phyloP scores from a whole-genome alignment of 2,888 invertebrate species.

The Athrips mouffetella region DNA sequence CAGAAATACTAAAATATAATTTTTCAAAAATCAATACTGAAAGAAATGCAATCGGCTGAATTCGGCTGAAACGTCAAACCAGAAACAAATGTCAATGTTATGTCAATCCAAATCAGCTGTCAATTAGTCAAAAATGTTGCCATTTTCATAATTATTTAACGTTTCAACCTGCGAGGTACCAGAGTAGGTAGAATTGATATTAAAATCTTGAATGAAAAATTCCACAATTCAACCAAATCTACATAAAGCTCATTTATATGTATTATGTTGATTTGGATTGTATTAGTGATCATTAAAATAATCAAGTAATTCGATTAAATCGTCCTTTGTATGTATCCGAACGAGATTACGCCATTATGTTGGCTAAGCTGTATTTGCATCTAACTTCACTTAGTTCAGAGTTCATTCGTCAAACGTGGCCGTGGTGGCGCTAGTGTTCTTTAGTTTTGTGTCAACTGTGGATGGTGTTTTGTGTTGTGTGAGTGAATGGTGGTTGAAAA shows the following conservation, averaged over 20 bases:
- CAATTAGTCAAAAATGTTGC: neutral
- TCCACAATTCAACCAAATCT: no score
- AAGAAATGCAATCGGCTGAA: neutral
- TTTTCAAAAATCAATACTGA: no score
- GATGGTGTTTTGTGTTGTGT: slow-evolving; percentile 69
- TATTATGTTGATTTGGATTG: no score
- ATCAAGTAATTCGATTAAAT: no score
- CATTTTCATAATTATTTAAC: neutral
- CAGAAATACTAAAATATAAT: neutral
- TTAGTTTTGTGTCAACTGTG: slow-evolving; percentile 38
- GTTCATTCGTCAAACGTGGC: slow-evolving; percentile 33
- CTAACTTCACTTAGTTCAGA: slow-evolving; percentile 6
- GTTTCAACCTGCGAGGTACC: no score
- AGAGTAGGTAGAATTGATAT: no score
- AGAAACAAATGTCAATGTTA: neutral
- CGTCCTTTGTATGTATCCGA: neutral
- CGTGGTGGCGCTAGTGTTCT: slow-evolving; percentile 50
- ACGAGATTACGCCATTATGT: neutral
- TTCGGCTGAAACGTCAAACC: neutral
- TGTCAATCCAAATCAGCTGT: neutral
- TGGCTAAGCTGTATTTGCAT: slow-evolving; percentile 1
- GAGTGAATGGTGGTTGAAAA: slow-evolving; percentile 60
- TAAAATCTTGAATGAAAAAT: no score
- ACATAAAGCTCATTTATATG: no score
- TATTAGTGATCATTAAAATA: no score